phyloP scores from a whole-genome alignment of 2,888 invertebrate species.

The Amiota communis region DNA sequence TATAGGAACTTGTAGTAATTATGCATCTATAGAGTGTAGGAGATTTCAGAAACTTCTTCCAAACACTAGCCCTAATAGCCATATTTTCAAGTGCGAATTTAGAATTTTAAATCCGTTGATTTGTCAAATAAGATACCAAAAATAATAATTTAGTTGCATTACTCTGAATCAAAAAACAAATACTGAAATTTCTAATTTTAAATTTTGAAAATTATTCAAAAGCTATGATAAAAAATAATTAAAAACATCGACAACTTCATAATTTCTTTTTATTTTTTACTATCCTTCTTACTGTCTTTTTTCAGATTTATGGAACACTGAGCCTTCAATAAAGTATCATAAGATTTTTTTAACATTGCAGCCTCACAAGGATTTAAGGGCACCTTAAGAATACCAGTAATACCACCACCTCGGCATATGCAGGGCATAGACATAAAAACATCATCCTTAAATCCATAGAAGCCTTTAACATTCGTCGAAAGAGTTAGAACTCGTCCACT shows the following conservation, averaged over 20 bases:
- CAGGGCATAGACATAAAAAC: slow-evolving; percentile 89
- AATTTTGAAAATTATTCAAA: neutral
- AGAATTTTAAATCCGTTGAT: neutral
- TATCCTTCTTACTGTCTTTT: neutral
- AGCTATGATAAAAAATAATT: neutral
- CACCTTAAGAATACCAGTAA: slow-evolving; percentile 81
- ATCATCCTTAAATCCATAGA: slow-evolving; percentile 82
- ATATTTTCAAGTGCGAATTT: neutral
- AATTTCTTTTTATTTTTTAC: neutral
- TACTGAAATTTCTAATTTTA: neutral
- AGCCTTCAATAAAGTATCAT: slow-evolving; percentile 73
- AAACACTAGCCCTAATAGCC: slow-evolving; percentile 13
- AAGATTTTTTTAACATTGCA: slow-evolving; percentile 77
- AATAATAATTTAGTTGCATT: neutral
- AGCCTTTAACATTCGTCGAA: slow-evolving; percentile 77
- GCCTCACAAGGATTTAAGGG: slow-evolving; percentile 78
- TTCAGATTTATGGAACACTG: slow-evolving; percentile 40
- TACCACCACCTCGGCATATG: slow-evolving; percentile 80
- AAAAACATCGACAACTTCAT: neutral
- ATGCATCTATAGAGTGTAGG: neutral
- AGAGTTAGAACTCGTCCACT: slow-evolving; percentile 81
- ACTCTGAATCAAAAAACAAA: neutral
- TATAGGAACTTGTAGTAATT: neutral
- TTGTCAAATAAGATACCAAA: neutral
- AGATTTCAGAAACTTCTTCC: neutral